Percentiles rank a stretch among this genome's conserved stretches.
These are phyloP conservation scores for Hanleya hanleyi DNA, from an alignment of 2,888 invertebrate species.

Conservation along the genomic window DNA sequence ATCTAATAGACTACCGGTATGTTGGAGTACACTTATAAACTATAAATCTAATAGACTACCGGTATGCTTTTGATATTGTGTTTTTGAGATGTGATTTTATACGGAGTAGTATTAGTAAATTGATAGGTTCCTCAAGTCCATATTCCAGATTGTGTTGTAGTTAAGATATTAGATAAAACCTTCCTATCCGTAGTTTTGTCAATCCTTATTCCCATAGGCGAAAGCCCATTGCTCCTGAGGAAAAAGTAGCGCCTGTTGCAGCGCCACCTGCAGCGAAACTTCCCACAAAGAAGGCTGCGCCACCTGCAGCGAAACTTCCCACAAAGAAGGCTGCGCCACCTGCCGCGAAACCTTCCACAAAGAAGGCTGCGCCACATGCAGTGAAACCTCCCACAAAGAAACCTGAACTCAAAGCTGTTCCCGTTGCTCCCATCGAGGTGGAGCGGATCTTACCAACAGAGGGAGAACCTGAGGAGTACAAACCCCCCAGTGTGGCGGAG, in stretches of 20 bases:
- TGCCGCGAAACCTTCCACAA: background rate
- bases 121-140: too few species aligned
- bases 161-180: too few species aligned
- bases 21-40: too few species aligned
- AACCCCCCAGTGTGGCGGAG: slow-evolving; percentile 50
- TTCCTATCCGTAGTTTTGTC: too few species aligned
- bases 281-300: background rate
- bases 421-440: background rate
- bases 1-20: too few species aligned
- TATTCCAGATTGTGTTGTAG: too few species aligned
- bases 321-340: too few species aligned
- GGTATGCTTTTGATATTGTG: too few species aligned
- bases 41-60: too few species aligned
- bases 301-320: background rate
- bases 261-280: background rate
- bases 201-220: background rate
- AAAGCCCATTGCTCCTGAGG: background rate
- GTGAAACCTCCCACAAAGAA: too few species aligned
- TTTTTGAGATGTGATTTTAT: too few species aligned
- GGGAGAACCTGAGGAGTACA: slow-evolving; percentile 33
- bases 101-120: too few species aligned
- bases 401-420: background rate
- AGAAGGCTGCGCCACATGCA: background rate
- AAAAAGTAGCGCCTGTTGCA: background rate
- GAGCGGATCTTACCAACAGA: slow-evolving; percentile 44